Conservation (phyloP, 2,797 vertebrate species). For the Cuculus canorus region DNA sequence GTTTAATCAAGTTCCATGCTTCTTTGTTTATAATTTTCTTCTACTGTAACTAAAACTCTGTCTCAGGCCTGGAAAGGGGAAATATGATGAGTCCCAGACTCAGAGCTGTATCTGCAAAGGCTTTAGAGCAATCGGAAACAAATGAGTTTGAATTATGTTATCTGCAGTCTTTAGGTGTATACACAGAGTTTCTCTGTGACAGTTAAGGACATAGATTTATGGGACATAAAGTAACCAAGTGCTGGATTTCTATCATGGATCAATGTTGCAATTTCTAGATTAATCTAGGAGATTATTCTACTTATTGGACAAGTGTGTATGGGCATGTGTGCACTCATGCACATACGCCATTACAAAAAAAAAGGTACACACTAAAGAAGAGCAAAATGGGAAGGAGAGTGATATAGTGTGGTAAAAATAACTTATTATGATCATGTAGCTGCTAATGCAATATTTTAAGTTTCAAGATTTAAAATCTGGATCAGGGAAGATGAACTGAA, state of each 20-base stretch:
- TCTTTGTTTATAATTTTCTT: slow-evolving; percentile 51
- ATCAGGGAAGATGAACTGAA: background rate
- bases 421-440: background rate
- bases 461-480: background rate
- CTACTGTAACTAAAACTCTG: slow-evolving; percentile 48
- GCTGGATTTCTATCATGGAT: background rate
- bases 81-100: slow-evolving; percentile 45
- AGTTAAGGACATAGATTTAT: slow-evolving; percentile 16
- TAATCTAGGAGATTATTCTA: background rate
- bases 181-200: slow-evolving; percentile 17
- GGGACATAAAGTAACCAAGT: background rate
- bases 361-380: background rate
- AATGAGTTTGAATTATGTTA: slow-evolving; percentile 46
- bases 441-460: background rate
- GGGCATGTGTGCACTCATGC: too few species aligned
- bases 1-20: slow-evolving; percentile 29
- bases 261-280: background rate
- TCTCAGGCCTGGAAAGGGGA: slow-evolving; percentile 3
- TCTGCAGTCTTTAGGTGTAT: slow-evolving; percentile 33
- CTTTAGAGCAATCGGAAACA: slow-evolving; percentile 23
- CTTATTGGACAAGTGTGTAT: background rate
- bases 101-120: slow-evolving; percentile 2
- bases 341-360: background rate
- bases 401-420: background rate
- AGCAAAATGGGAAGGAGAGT: background rate